A percentile compares a stretch with the other conserved stretches of the same genome.
These are phyloP conservation scores for Enteromius radiatus DNA, from an alignment of 2,797 vertebrate species.

Conservation along the genomic window DNA sequence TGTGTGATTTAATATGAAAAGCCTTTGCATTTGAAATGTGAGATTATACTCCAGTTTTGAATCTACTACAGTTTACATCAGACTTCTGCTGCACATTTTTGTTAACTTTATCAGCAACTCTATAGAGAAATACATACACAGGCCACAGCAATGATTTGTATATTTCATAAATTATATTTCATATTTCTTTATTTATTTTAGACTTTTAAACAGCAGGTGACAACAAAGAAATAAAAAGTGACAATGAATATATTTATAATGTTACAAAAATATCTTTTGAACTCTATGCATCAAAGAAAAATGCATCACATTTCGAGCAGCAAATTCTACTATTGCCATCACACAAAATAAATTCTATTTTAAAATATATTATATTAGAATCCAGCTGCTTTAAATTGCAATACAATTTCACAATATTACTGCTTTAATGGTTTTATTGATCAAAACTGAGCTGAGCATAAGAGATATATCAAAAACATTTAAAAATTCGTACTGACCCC, in stretches of 20 bases:
- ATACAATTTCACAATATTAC: not conserved
- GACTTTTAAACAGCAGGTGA: not conserved
- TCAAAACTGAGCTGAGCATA: not conserved
- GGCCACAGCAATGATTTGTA: not conserved
- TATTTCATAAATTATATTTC: not conserved
- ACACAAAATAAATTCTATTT: not conserved
- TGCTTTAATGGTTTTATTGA: not conserved
- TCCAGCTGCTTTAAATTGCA: not conserved
- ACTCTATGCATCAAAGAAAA: not conserved
- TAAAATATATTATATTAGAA: not conserved
- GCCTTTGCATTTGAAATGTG: slow-evolving; percentile 3
- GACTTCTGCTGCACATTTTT: slow-evolving; percentile 4
- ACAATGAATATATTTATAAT: not conserved
- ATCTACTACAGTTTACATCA: not conserved
- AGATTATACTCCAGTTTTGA: slow-evolving; percentile 18
- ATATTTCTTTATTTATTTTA: not conserved
- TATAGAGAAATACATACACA: not conserved
- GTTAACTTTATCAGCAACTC: not conserved
- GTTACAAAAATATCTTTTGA: not conserved
- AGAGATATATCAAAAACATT: not conserved
- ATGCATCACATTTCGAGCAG: not conserved
- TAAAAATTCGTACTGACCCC: not conserved
- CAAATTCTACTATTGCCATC: not conserved
- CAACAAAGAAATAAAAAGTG: not conserved
- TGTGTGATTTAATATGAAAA: slow-evolving; percentile 31